Evolutionary conservation across 1,140 invertebrate genomes (phyloP).

Genomic region (Sycobia sp.): DNA sequence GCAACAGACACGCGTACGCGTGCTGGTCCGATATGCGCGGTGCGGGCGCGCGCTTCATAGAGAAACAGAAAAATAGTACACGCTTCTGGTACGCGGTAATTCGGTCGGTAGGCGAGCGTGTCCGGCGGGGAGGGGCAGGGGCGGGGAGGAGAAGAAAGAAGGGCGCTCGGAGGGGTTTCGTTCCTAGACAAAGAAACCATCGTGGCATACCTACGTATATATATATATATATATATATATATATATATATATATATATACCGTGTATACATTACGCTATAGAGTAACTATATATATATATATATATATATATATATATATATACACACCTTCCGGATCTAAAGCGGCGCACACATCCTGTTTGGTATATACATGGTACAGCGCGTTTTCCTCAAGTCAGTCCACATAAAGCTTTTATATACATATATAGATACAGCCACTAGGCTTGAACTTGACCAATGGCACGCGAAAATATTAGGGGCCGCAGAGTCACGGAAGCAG

Average conservation of each 20-base stretch:
- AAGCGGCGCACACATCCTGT: conserved; percentile 2
- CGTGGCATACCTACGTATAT: no score
- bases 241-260: no score
- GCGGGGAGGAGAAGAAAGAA: not conserved
- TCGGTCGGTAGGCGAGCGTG: conserved; percentile 2
- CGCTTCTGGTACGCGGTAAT: conserved; percentile 21
- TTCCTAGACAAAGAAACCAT: conserved; percentile 31
- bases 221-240: no score
- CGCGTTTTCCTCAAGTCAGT: no score
- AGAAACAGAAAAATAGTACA: not conserved
- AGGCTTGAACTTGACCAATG: conserved; percentile 17
- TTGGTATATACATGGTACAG: no score
- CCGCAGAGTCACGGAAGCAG: not conserved
- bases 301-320: no score
- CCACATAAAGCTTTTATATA: no score
- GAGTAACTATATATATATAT: no score
- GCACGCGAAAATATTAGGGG: not conserved
- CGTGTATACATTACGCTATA: no score
- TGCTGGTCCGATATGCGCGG: conserved; percentile 14
- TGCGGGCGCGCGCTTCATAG: not conserved
- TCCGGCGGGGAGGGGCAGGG: not conserved
- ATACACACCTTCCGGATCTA: conserved; percentile 24
- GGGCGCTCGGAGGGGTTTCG: conserved; percentile 16
- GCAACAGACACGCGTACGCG: conserved; percentile 23
- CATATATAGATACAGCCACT: no score